Evolutionary conservation across 1,140 invertebrate species (phyloP).

Genomic region (Heliconius congener): DNA sequence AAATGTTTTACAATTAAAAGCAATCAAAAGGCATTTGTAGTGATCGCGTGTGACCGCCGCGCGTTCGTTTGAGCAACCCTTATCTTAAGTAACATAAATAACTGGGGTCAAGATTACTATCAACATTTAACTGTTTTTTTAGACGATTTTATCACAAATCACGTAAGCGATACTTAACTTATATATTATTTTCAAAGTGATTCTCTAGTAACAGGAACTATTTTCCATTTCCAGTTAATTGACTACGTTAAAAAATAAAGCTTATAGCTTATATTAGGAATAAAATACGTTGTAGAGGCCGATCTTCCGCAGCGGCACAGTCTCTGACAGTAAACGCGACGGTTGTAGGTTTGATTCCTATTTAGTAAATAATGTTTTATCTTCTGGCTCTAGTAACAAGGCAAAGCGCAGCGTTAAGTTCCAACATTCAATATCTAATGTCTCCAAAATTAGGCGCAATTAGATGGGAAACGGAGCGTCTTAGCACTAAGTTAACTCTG

Average conservation of each 20-base stretch:
- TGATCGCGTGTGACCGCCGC: background rate
- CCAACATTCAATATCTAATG: too few relatives aligned
- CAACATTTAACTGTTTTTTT: background rate
- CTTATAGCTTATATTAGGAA: background rate
- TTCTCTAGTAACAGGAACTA: background rate
- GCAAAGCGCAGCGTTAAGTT: too few relatives aligned
- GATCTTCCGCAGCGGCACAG: too few relatives aligned
- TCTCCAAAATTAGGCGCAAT: too few relatives aligned
- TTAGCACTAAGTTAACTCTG: too few relatives aligned
- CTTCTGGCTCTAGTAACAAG: too few relatives aligned
- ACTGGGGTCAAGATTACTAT: background rate
- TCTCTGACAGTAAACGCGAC: too few relatives aligned
- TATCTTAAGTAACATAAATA: constrained; percentile 1
- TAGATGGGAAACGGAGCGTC: too few relatives aligned
- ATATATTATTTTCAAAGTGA: background rate
- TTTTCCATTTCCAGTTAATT: constrained; percentile 1
- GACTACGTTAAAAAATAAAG: constrained; percentile 7
- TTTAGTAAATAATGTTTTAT: too few relatives aligned
- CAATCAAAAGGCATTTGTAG: background rate
- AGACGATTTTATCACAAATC: background rate
- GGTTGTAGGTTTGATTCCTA: too few relatives aligned
- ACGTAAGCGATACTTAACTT: background rate
- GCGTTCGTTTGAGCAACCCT: background rate
- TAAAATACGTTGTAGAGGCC: too few relatives aligned
- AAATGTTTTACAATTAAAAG: background rate